Conservation (phyloP, 2,797 vertebrate genomes). For the Trichosurus vulpecula region DNA sequence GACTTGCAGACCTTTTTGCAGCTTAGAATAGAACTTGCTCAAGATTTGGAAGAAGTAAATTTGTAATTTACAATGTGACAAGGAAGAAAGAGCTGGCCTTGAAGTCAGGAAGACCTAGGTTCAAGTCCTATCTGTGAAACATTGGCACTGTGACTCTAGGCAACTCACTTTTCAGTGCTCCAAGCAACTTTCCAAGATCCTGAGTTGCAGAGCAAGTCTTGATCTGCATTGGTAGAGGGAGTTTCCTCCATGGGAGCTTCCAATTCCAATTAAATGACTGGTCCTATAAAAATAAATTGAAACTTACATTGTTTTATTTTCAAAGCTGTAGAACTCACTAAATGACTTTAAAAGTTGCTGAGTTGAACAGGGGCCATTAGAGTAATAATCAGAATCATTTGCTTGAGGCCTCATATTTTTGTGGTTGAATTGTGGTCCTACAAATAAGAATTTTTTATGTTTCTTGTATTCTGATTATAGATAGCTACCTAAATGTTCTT, state of each 20-base stretch:
- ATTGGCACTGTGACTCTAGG: neutral
- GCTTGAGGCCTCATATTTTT: neutral
- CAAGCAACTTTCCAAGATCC: neutral
- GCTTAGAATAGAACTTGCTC: constrained; percentile 44
- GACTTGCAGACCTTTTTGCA: constrained; percentile 46
- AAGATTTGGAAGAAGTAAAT: constrained; percentile 57
- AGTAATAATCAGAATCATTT: neutral
- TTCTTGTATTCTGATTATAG: neutral
- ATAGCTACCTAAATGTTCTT: neutral
- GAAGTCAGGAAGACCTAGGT: neutral
- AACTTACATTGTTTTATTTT: neutral
- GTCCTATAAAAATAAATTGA: neutral
- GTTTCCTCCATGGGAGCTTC: neutral
- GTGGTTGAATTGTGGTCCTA: neutral
- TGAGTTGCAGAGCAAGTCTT: neutral
- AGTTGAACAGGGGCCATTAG: neutral
- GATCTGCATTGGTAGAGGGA: neutral
- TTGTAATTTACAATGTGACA: neutral
- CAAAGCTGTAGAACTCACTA: neutral
- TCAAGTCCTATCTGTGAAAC: neutral
- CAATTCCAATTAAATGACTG: neutral
- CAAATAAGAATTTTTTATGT: neutral
- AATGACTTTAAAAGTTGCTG: neutral
- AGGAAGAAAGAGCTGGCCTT: neutral
- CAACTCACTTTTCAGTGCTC: neutral